Evolutionary conservation across 2,797 vertebrate species (phyloP), one percentile per base, ranked within the genome.

Genomic region (Bradypodion ventrale): DNA sequence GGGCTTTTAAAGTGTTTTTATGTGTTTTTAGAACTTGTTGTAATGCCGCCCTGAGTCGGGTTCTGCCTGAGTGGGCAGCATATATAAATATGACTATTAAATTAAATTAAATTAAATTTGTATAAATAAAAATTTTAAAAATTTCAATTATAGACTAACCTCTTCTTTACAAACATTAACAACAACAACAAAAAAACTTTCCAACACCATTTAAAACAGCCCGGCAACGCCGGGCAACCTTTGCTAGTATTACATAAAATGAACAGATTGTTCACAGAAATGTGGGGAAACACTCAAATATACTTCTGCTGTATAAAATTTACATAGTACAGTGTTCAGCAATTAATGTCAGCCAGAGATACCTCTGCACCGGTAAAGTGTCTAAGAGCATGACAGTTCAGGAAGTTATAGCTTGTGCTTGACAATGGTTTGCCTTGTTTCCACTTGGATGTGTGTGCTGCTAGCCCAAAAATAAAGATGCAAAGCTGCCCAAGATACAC

Each of bases 341-440:
- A 82, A 27, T 59, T 76, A 72, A 32, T 56, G 29, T 44, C 42
- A 74, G 40, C 27, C 16, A 4, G 15, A n/a, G 23, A 27, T 40
- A n/a, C 49, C 75, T 12, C 13, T 37, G 70, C 19, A 75, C 63
- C 12, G 12, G 63, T 60, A 77, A 77, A 9, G 32, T n/a, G 40
- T 62, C 21, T 60, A 37, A 42, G 29, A 32, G 29, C 23, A 69
- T 63, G 70, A 29, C 42, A 75, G 68, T 83, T 75, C 46, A 74
- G 46, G 2, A 21, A 68, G 46, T 49, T 10, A n/a, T 21, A 46
- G 37, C 40, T 40, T 69, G 12, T 72, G 15, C 15, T 16, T 29
- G 52, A 37, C 56, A 69, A 60, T 37, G n/a, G 29, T 3, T 46
- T 75, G 15, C 77, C 80, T 83, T 87, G 65, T 75, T 83, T 84